Evolutionary conservation across 2,888 invertebrate species (phyloP), one percentile per base, ranked within the genome.

Genomic region (Dolichopus griseipennis): DNA sequence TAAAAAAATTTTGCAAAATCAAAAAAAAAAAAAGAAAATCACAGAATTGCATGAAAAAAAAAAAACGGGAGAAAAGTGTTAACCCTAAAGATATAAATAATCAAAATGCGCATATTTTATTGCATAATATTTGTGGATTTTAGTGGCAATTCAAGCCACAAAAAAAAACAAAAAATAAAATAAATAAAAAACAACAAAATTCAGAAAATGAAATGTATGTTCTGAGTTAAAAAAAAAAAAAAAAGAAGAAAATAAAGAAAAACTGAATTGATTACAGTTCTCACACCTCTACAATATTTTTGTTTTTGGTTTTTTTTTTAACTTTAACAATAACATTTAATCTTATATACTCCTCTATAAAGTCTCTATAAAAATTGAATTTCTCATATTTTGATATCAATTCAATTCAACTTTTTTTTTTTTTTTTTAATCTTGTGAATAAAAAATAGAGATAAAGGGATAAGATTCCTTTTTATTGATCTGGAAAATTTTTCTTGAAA

Each of bases 61-160:
- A 20, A 61, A 61, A 62, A 62, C 21, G 22, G 62, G 62, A 62
- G 62, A 62, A 62, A 22, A 22, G 62, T 62, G 62, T 62, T 62
- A 69, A 65, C 69, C 69, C 67, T 65, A 65, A 63, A 65, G 69
- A 67, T 61, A 69, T 69, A 69, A 69, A 69, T 69, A 67, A 67
- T 69, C 69, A 67, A 69, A 69, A 69, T 69, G 69, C 69, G 67
- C 69, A 69, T 69, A 69, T 69, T 69, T 69, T 69, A 69, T 69
- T 66, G 69, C 67, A 67, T 69, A 69, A 69, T 52, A 52, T 52
- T 52, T 52, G 52, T 52, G n/a, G 52, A 52, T 52, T 52, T 9
- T 9, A 52, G 52, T 52, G 52, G 52, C 52, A 52, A 52, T 18
- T 52, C 52, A 52, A 15, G 12, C 43, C 3, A 43, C 7, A 43